Base-by-base conservation (phyloP, 2,888 invertebrate genomes). In the Sussaba pulchella region DNA sequence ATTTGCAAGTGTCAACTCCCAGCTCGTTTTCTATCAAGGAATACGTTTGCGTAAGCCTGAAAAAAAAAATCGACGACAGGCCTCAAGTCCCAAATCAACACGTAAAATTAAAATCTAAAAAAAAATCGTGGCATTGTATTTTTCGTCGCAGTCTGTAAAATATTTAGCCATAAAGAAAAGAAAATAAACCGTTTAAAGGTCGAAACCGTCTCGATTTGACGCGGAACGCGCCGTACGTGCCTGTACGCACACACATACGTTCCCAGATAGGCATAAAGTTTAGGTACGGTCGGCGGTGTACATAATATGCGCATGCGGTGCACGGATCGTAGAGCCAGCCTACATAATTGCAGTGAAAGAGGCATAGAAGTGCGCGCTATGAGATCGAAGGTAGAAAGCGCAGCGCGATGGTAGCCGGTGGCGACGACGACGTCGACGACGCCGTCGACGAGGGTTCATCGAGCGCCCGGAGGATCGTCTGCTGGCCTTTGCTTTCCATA, bases 401-500 rank as follows among this genome's bases (percentile, higher is more conserved):
- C 90, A 85, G 80, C 80, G 70, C 26, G n/a, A 31, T 17, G 54
- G n/a, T 26, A 3, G 39, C 19, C 61, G 31, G 57, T 36, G 57
- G 57, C 57, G 31, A 36, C 31, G n/a, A 54, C 59, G 71, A 39
- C 75, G 31, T 5, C 31, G 31, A 31, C 31, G 31, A 31, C 31
- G 31, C 2, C 31, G 31, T 31, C 31, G 31, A 31, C 4, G 31
- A 6, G 31, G 31, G 2, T 31, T 5, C 69, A 61, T 43, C 39
- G 41, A 36, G 54, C 71, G 61, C 45, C 2, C 8, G 81, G 84
- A 89, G 89, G 90, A 91, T 89, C 91, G 90, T 91, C 90, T 89
- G 91, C 91, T 90, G 90, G 90, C 91, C 92, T 91, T 91, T 90
- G 90, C 89, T 91, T 91, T 90, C 90, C 89, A 91, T 86, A 76